phyloP scores from a whole-genome alignment of 2,888 invertebrate species.

The Argyresthia goedartella region DNA sequence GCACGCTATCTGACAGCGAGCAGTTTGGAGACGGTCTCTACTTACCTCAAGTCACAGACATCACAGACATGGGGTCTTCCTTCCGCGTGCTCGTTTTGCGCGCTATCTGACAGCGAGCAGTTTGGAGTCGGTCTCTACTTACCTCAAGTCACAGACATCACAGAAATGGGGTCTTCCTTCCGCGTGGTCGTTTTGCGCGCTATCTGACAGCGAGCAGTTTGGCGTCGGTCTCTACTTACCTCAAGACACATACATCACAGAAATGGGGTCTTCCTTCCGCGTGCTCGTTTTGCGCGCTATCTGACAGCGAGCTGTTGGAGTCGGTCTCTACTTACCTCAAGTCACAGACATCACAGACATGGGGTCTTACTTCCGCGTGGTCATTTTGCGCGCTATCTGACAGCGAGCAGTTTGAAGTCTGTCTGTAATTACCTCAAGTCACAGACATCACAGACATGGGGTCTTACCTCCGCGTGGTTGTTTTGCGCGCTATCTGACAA shows the following conservation, averaged over 20 bases:
- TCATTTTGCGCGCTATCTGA: too few species aligned
- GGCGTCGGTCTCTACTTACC: too few species aligned
- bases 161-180: too few species aligned
- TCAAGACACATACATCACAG: background rate
- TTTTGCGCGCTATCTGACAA: conserved; percentile 48
- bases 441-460: conserved; percentile 59
- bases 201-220: too few species aligned
- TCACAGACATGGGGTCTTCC: background rate
- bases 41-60: background rate
- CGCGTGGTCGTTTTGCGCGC: too few species aligned
- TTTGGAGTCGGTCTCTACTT: background rate
- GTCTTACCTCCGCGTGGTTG: conserved; percentile 45
- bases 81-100: background rate
- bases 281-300: background rate
- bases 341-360: too few species aligned
- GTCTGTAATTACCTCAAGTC: conserved; percentile 53
- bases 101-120: background rate
- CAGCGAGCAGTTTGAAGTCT: too few species aligned
- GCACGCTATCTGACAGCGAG: background rate
- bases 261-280: background rate
- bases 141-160: too few species aligned
- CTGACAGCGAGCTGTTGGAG: background rate
- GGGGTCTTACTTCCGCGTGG: too few species aligned
- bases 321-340: too few species aligned
- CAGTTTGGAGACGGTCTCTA: background rate